Evolutionary conservation across 2,888 invertebrate genomes (phyloP).

Genomic region (Leptinotarsa tumamoca): DNA sequence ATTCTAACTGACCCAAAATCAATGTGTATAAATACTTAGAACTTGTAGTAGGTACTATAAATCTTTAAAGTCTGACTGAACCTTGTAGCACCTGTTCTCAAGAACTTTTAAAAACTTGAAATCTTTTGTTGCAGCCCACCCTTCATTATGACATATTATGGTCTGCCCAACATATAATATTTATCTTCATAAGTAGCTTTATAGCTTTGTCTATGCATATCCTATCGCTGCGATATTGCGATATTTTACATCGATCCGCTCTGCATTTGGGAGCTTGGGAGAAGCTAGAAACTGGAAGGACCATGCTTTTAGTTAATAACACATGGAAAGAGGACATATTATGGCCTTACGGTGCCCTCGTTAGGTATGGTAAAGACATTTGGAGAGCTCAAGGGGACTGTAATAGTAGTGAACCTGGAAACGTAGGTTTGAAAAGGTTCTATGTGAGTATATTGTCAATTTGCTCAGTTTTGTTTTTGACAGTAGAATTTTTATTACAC

Average conservation of each 20-base stretch:
- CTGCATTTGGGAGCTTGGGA: slow-evolving; percentile 88
- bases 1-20: too few relatives aligned
- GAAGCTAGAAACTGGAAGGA: slow-evolving; percentile 65
- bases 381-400: slow-evolving; percentile 83
- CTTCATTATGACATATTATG: slow-evolving; percentile 87
- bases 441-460: slow-evolving; percentile 76
- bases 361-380: slow-evolving; percentile 78
- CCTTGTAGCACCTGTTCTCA: too few relatives aligned
- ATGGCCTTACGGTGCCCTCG: slow-evolving; percentile 82
- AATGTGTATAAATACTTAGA: too few relatives aligned
- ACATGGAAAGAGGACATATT: slow-evolving; percentile 67
- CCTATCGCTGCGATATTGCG: slow-evolving; percentile 78
- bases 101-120: background rate
- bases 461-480: background rate
- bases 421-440: slow-evolving; percentile 83
- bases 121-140: slow-evolving; percentile 67
- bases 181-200: slow-evolving; percentile 88
- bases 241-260: slow-evolving; percentile 90
- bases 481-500: too few relatives aligned
- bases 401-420: slow-evolving; percentile 90
- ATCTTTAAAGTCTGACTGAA: too few relatives aligned
- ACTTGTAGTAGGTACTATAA: too few relatives aligned
- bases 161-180: slow-evolving; percentile 85
- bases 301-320: slow-evolving; percentile 45
- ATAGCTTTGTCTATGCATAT: slow-evolving; percentile 81